Conservation (phyloP, 1,140 invertebrate genomes). For the Oncopodura yosiiana region DNA sequence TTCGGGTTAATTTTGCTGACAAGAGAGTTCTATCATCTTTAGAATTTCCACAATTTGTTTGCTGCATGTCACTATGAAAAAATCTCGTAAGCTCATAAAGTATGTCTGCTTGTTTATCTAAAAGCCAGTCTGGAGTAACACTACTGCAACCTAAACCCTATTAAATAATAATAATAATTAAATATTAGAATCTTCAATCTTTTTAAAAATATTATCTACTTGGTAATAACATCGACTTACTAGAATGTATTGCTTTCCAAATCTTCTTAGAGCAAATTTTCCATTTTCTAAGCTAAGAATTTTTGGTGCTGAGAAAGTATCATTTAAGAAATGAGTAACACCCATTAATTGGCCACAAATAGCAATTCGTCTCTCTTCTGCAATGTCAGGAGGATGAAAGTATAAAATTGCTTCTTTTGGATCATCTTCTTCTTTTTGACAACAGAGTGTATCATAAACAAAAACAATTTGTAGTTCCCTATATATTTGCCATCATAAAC, state of each 20-base stretch:
- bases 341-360: slow-evolving; percentile 74
- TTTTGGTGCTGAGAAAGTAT: slow-evolving; percentile 58
- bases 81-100: slow-evolving; percentile 61
- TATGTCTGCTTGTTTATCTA: slow-evolving; percentile 60
- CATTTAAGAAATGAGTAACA: slow-evolving; percentile 61
- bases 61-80: slow-evolving; percentile 67
- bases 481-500: too few species aligned
- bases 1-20: slow-evolving; percentile 64
- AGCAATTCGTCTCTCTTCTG: slow-evolving; percentile 63
- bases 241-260: slow-evolving; percentile 59
- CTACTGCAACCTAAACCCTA: slow-evolving; percentile 74
- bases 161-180: slow-evolving; percentile 7
- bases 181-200: slow-evolving; percentile 16
- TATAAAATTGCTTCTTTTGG: slow-evolving; percentile 75
- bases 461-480: slow-evolving; percentile 81
- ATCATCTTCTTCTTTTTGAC: slow-evolving; percentile 68
- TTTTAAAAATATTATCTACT: background rate
- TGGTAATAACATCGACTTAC: slow-evolving; percentile 44
- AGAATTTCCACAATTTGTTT: slow-evolving; percentile 51
- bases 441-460: slow-evolving; percentile 68
- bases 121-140: slow-evolving; percentile 65
- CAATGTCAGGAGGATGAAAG: slow-evolving; percentile 77
- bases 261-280: slow-evolving; percentile 68
- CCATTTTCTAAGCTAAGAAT: slow-evolving; percentile 68
- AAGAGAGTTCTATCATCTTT: slow-evolving; percentile 46